Evolutionary conservation across 2,888 invertebrate species (phyloP).

Genomic region (Drosophila silvestris): DNA sequence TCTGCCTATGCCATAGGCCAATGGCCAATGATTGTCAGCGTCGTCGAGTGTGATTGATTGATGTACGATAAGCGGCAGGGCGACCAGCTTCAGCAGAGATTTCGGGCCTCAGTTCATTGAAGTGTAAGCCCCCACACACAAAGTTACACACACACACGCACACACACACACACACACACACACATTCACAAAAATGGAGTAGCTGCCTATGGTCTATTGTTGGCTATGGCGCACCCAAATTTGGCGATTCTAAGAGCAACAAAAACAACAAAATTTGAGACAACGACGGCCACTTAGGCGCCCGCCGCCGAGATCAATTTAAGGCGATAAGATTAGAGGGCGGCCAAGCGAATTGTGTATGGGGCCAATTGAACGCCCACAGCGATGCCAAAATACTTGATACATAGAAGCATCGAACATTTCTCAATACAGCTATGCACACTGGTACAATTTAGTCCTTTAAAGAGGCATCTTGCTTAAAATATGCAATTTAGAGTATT

Average conservation of each 20-base stretch:
- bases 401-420: slow-evolving; percentile 59
- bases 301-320: slow-evolving; percentile 61
- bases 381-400: slow-evolving; percentile 42
- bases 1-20: slow-evolving; percentile 37
- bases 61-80: slow-evolving; percentile 66
- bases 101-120: slow-evolving; percentile 45
- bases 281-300: slow-evolving; percentile 50
- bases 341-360: slow-evolving; percentile 60
- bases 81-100: slow-evolving; percentile 24
- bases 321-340: slow-evolving; percentile 75
- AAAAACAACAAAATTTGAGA: slow-evolving; percentile 15
- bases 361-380: slow-evolving; percentile 68
- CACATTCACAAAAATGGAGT: slow-evolving; percentile 10
- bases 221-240: slow-evolving; percentile 58
- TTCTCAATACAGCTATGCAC: slow-evolving; percentile 55
- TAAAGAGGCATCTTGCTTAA: background rate
- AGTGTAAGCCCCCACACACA: slow-evolving; percentile 35
- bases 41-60: slow-evolving; percentile 68
- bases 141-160: background rate
- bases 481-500: too few species aligned
- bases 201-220: slow-evolving; percentile 43
- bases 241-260: slow-evolving; percentile 54
- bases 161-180: background rate
- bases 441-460: slow-evolving; percentile 16
- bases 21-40: slow-evolving; percentile 60